A percentile compares a stretch with the other conserved stretches of the same genome.
Conservation (phyloP, 2,113 vertebrate genomes). For the Alectura lathami region DNA sequence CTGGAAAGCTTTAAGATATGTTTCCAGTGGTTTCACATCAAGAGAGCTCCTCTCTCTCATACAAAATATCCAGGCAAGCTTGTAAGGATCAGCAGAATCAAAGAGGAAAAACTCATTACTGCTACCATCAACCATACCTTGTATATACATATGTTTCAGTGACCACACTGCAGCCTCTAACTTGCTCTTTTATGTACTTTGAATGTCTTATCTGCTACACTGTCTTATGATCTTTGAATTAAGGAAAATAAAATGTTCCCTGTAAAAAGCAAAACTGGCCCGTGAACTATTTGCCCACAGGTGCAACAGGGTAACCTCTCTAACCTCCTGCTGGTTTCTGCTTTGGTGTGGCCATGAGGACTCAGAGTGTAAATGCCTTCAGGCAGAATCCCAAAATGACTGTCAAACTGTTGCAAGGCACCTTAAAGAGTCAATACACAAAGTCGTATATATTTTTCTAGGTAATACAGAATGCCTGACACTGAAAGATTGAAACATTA, state of each 20-base stretch:
- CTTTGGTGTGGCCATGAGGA: not conserved
- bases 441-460: not conserved
- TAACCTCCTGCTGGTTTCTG: not conserved
- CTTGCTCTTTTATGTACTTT: not conserved
- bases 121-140: not conserved
- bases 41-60: not conserved
- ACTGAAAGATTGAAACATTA: not conserved
- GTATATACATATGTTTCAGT: not conserved
- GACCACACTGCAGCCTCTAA: not conserved
- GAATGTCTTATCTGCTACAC: not conserved
- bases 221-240: not conserved
- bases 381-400: accelerated
- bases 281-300: not conserved
- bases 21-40: not conserved
- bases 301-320: not conserved
- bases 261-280: not conserved
- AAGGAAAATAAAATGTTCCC: not conserved
- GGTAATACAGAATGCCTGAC: not conserved
- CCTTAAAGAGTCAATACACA: not conserved
- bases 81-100: not conserved
- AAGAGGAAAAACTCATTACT: not conserved
- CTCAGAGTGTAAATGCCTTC: not conserved
- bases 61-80: not conserved
- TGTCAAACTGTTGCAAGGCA: not conserved
- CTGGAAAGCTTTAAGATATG: not conserved